A percentile compares a stretch with the other conserved stretches of the same genome.
Evolutionary conservation across 1,140 invertebrate species (phyloP).

Genomic region (Drusus annulatus): DNA sequence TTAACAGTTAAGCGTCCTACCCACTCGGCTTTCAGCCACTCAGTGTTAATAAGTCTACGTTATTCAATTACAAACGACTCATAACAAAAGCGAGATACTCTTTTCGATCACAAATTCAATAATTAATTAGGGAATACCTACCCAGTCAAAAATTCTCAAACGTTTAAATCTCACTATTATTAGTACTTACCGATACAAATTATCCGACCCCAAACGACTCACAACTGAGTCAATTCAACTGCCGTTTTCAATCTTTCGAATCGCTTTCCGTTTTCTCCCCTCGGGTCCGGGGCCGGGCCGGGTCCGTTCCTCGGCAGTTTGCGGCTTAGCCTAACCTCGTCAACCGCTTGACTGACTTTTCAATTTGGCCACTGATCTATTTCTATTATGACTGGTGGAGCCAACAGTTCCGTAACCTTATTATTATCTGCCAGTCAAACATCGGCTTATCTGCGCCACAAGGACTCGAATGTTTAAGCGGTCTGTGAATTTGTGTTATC

Average conservation of each 20-base stretch:
- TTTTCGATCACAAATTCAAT: too few relatives aligned
- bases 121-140: too few relatives aligned
- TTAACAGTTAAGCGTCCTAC: too few relatives aligned
- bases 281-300: background rate
- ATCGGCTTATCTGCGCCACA: constrained; percentile 29
- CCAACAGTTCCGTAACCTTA: constrained; percentile 2
- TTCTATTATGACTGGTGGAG: constrained; percentile 49
- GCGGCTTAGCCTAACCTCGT: constrained; percentile 57
- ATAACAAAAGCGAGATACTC: too few relatives aligned
- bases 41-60: too few relatives aligned
- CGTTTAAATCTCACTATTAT: too few relatives aligned
- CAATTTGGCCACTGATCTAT: constrained; percentile 57
- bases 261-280: background rate
- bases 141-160: too few relatives aligned
- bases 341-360: constrained; percentile 56
- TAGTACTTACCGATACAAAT: too few relatives aligned
- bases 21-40: too few relatives aligned
- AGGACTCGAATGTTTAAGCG: background rate
- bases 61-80: too few relatives aligned
- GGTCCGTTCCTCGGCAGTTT: constrained; percentile 28
- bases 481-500: background rate
- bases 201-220: background rate
- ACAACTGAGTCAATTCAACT: background rate
- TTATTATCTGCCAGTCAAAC: constrained; percentile 37
- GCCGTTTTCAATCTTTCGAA: constrained; percentile 19